Percentiles rank a stretch among this genome's conserved stretches.
Evolutionary conservation across 2,113 vertebrate species (phyloP).

Genomic region (Origma solitaria): DNA sequence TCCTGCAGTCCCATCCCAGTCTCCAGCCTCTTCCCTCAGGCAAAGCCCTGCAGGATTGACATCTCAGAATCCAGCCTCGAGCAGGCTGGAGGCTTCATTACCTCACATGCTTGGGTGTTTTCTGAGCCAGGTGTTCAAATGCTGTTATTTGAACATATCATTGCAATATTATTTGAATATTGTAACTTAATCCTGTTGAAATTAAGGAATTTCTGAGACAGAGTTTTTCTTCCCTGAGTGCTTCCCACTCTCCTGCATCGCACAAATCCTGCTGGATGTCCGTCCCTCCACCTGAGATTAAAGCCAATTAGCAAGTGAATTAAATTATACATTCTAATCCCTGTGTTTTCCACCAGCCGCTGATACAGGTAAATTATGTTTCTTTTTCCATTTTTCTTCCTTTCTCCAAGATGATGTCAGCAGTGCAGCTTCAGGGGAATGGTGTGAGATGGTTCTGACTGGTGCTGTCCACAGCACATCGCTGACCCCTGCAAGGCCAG

Average conservation of each 20-base stretch:
- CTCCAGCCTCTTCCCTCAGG: background rate
- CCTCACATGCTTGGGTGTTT: background rate
- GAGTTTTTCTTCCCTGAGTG: background rate
- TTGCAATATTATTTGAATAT: too few species aligned
- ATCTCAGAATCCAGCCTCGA: background rate
- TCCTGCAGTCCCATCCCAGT: background rate
- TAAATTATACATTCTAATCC: background rate
- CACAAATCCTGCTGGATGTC: background rate
- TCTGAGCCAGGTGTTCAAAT: background rate
- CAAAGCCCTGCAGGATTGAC: accelerated
- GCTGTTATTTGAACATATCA: too few species aligned
- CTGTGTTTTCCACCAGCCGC: background rate
- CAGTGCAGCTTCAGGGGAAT: background rate
- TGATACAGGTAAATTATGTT: background rate
- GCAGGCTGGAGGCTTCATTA: background rate
- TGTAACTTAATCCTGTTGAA: background rate
- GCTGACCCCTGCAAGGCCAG: background rate
- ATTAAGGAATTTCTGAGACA: background rate
- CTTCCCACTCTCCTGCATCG: background rate
- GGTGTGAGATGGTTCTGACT: background rate
- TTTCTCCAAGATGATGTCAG: background rate
- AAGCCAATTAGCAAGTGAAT: background rate
- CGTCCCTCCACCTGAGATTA: background rate
- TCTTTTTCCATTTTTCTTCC: background rate
- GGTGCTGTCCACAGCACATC: background rate